Base-by-base conservation (phyloP, 2,888 invertebrate genomes). In the Nowickia ferox region DNA sequence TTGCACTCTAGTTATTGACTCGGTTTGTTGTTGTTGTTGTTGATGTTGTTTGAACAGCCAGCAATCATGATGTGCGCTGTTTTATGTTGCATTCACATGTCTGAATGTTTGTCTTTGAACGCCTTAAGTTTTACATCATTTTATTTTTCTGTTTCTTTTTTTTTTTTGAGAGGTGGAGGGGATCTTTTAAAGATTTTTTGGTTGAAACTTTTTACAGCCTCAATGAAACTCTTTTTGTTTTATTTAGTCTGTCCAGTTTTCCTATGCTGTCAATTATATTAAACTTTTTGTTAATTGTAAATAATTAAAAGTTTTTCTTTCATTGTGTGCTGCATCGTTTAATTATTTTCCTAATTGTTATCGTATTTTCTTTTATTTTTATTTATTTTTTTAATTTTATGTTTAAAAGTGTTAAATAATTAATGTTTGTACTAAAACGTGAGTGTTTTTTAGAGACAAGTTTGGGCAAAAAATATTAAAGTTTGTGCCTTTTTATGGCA, bases 271-370 rank as follows among this genome's bases (percentile, higher is more conserved):
- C 79, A 84, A 80, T 84, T 76, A 80, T 22, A 76, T 75, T 51
- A 53, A 84, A 84, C 76, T 63, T 51, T 69, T 77, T 53, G 77
- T 81, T 84, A 77, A 81, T 84, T 84, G 76, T 44, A 61, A 59
- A 77, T 69, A 77, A 84, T 77, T 84, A 81, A 74, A 84, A 48
- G 51, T 61, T 46, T 69, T 55, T 84, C 44, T 53, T 63, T 19
- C 42, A 42, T 63, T 55, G 19, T 38, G 19, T 57, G 22, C 59
- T 55, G 13, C 53, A 63, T 65, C 44, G 63, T n/a, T 55, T 66
- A 55, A 76, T 57, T 46, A 17, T 66, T 55, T 13, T 46, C 38
- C 40, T 76, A 46, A 55, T 77, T 68, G 30, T 57, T 38, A 1
- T 55, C 30, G 9, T 17, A 30, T 30, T 30, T 5, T 30, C 30